Evolutionary conservation across 2,888 invertebrate species (phyloP).

Genomic region (Thecophora atra): DNA sequence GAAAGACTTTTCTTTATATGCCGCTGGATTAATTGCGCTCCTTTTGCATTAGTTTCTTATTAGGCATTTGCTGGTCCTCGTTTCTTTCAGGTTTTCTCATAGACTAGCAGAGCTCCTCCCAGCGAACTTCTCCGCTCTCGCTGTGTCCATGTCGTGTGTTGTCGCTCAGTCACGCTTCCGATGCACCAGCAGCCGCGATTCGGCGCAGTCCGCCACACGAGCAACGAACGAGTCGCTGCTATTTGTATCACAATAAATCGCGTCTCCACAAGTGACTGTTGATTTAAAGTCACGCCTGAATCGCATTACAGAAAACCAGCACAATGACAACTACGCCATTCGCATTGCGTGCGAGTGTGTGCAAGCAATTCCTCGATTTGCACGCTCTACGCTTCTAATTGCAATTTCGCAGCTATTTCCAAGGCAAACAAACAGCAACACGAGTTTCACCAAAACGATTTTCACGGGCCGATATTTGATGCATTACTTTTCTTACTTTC

Average conservation of each 20-base stretch:
- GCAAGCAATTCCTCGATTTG: constrained; percentile 38
- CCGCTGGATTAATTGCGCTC: too few relatives aligned
- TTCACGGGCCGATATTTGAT: too few relatives aligned
- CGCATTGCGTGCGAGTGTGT: neutral
- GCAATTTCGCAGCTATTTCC: constrained; percentile 45
- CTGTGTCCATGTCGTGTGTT: constrained; percentile 37
- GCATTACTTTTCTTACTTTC: too few relatives aligned
- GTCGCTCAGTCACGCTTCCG: constrained; percentile 34
- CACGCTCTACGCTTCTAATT: constrained; percentile 40
- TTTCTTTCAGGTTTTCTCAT: too few relatives aligned
- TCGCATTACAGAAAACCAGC: constrained; percentile 35
- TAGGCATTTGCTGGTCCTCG: too few relatives aligned
- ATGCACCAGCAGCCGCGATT: constrained; percentile 46
- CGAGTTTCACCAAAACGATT: constrained; percentile 38
- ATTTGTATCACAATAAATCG: constrained; percentile 51
- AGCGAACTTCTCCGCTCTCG: constrained; percentile 9
- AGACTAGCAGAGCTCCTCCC: neutral
- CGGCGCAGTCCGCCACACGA: neutral
- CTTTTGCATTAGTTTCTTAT: too few relatives aligned
- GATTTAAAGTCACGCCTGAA: constrained; percentile 58
- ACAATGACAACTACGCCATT: constrained; percentile 18
- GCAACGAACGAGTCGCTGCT: neutral
- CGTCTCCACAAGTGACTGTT: constrained; percentile 55
- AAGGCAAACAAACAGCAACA: constrained; percentile 40
- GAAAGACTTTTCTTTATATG: too few relatives aligned